phyloP scores from a whole-genome alignment of 2,113 vertebrate genomes.

The Lycaon pictus region DNA sequence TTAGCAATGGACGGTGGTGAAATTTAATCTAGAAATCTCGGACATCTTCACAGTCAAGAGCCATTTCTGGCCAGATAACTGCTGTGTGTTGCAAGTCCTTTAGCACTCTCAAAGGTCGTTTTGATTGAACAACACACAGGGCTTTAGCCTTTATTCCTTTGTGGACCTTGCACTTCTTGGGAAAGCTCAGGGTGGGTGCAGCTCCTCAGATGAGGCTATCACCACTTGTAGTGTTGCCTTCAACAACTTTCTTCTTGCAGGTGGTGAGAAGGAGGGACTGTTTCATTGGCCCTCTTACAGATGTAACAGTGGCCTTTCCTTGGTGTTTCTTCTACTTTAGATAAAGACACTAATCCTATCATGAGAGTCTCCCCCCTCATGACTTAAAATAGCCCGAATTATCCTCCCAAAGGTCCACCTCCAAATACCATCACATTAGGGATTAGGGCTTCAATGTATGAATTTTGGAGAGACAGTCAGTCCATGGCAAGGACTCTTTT shows the following conservation, averaged over 20 bases:
- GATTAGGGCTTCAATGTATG: not conserved
- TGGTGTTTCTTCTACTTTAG: not conserved
- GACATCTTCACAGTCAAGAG: not conserved
- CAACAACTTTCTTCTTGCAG: not conserved
- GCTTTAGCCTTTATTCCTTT: not conserved
- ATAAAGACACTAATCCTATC: not conserved
- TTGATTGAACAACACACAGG: not conserved
- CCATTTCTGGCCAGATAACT: not conserved
- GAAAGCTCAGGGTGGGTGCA: not conserved
- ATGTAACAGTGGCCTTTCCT: not conserved
- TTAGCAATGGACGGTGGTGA: not conserved
- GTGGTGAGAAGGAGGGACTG: not conserved
- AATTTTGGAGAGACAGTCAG: not conserved
- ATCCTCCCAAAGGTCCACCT: not conserved
- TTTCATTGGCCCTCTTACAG: not conserved
- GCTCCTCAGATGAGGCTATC: not conserved
- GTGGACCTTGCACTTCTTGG: not conserved
- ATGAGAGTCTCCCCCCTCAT: not conserved
- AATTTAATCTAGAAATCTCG: not conserved
- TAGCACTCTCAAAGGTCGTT: not conserved
- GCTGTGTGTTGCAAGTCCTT: not conserved
- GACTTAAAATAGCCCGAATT: not conserved
- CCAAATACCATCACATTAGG: not conserved
- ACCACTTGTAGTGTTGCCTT: not conserved
- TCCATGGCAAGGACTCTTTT: not conserved